A percentile compares a stretch with the other conserved stretches of the same genome.
Evolutionary conservation across 2,888 invertebrate genomes (phyloP).

Genomic region (Volucella inflata): DNA sequence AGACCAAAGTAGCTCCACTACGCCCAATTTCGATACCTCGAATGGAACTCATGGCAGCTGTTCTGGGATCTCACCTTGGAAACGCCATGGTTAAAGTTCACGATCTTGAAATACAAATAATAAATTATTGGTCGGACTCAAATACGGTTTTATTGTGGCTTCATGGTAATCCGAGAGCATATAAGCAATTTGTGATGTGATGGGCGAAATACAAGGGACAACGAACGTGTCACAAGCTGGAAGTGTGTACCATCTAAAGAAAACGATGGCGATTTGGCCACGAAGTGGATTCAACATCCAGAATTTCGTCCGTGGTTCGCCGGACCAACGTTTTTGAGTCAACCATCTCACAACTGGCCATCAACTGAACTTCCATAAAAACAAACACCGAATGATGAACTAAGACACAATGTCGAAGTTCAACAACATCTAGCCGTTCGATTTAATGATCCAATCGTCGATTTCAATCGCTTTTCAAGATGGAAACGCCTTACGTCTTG

Average conservation of each 20-base stretch:
- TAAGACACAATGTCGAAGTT: not conserved
- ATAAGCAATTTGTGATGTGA: slow-evolving; percentile 70
- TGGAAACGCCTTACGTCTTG: slow-evolving; percentile 32
- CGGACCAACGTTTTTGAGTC: slow-evolving; percentile 61
- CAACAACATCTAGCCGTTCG: slow-evolving; percentile 16
- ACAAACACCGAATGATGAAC: not conserved
- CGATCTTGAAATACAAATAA: slow-evolving; percentile 53
- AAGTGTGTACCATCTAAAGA: slow-evolving; percentile 58
- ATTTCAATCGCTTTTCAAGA: slow-evolving; percentile 22
- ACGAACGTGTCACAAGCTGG: slow-evolving; percentile 55
- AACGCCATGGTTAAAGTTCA: slow-evolving; percentile 55
- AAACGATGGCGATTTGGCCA: slow-evolving; percentile 71
- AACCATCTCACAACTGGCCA: slow-evolving; percentile 37
- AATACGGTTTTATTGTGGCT: slow-evolving; percentile 77
- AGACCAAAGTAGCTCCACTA: too few relatives aligned
- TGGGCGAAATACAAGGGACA: slow-evolving; percentile 68
- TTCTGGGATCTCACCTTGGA: slow-evolving; percentile 73
- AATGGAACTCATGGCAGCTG: slow-evolving; percentile 76
- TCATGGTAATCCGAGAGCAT: slow-evolving; percentile 63
- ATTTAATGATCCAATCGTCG: not conserved
- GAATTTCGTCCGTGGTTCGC: slow-evolving; percentile 45
- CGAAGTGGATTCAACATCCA: slow-evolving; percentile 52
- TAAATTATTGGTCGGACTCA: slow-evolving; percentile 77
- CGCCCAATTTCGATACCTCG: too few relatives aligned
- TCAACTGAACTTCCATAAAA: not conserved